Evolutionary conservation across 2,797 vertebrate species (phyloP), one percentile per base, ranked within the genome.

Genomic region (Rhabdophis nuchalis): DNA sequence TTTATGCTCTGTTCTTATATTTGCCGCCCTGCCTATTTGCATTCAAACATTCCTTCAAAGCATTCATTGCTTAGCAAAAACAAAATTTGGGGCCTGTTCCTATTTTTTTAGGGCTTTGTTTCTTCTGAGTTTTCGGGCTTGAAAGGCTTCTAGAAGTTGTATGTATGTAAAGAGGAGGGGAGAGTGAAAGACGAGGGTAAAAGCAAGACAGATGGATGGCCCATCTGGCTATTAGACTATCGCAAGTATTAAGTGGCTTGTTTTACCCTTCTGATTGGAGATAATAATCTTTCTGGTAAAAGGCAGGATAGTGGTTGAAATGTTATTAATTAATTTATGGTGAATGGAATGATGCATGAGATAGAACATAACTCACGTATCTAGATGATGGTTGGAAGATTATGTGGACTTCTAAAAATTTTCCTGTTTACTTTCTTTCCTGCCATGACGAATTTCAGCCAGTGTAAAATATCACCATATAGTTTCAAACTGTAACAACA

Each of bases 261-360:
- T 88, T 46, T 9, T 94, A 85, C 90, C 25, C 13, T 89, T 0
- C 64, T 0, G 57, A 16, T 0, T 0, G 82, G 77, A 90, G 32
- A 25, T 85, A 87, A 85, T 57, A 72, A 77, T 50, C 52, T 64
- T 2, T 46, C 46, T 77, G 54, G 50, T 77, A 57, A 9, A 77
- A 53, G 46, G 61, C 16, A 89, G 86, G 57, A 60, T 89, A 32
- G 53, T 41, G 58, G 77, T 54, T 91, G 68, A 92, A 86, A 1
- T 0, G 0, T 72, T 82, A 9, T 88, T 92, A 93, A n/a, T 46
- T 25, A 52, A 87, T 27, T 90, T 0, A 0, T 54, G 85, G 54
- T 53, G 90, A 58, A 29, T 25, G 32, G 36, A 88, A 32, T 2
- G 52, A 88, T 87, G 36, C 12, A 8, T 52, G 2, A 16, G 68